A percentile compares a stretch with the other conserved stretches of the same genome.
Evolutionary conservation across 2,888 invertebrate genomes (phyloP).

Genomic region (Volucella inflata): DNA sequence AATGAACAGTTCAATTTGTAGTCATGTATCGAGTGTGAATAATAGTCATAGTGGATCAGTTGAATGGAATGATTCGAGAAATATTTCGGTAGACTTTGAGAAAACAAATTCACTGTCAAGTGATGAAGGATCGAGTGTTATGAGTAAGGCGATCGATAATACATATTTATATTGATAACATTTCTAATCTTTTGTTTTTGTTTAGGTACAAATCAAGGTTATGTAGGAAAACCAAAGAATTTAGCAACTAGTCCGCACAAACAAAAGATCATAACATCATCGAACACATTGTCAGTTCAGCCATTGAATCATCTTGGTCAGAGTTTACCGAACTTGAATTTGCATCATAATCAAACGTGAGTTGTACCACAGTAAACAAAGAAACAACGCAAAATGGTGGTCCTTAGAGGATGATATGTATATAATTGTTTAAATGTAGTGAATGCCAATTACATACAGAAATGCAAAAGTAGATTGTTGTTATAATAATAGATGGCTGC

Average conservation of each 20-base stretch:
- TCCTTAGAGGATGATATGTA: constrained; percentile 59
- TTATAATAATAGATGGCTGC: constrained; percentile 33
- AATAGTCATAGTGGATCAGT: constrained; percentile 90
- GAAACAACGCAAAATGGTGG: constrained; percentile 16
- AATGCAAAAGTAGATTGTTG: constrained; percentile 25
- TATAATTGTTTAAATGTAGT: constrained; percentile 53
- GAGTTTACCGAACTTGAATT: constrained; percentile 90
- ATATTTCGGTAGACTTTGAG: constrained; percentile 87
- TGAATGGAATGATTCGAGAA: constrained; percentile 88
- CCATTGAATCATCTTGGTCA: constrained; percentile 89
- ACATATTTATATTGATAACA: not conserved
- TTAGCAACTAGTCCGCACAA: constrained; percentile 83
- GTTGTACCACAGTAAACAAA: constrained; percentile 65
- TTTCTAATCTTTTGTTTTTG: constrained; percentile 3
- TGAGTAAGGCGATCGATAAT: constrained; percentile 76
- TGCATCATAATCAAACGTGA: constrained; percentile 83
- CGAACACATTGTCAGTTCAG: constrained; percentile 91
- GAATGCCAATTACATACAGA: constrained; percentile 8
- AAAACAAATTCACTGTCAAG: constrained; percentile 88
- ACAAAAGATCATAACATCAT: constrained; percentile 84
- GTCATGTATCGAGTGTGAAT: constrained; percentile 88
- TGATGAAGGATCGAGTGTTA: constrained; percentile 85
- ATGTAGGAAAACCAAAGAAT: constrained; percentile 55
- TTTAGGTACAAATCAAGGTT: constrained; percentile 71
- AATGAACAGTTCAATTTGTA: constrained; percentile 83